Evolutionary conservation across 2,888 invertebrate genomes (phyloP).

Genomic region (Pomacea canaliculata): DNA sequence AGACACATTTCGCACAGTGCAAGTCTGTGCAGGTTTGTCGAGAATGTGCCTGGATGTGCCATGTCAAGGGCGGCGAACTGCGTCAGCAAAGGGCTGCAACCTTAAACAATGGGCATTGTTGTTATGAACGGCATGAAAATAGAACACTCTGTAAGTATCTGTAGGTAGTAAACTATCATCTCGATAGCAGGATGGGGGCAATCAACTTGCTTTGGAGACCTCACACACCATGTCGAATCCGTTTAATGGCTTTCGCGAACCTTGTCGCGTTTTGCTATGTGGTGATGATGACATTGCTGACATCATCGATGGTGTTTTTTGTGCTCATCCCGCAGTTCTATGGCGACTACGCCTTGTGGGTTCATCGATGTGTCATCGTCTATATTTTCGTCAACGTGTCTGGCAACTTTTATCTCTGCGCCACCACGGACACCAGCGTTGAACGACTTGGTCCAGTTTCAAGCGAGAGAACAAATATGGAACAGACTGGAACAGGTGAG

Average conservation of each 20-base stretch:
- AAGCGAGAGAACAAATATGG: background rate
- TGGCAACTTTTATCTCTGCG: slow-evolving; percentile 39
- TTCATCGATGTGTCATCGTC: slow-evolving; percentile 24
- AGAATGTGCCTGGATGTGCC: too few species aligned
- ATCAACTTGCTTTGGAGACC: slow-evolving; percentile 3
- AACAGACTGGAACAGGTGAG: background rate
- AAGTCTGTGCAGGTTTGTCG: too few species aligned
- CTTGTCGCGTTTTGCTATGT: slow-evolving; percentile 24
- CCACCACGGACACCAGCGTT: slow-evolving; percentile 33
- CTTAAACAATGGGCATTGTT: too few species aligned
- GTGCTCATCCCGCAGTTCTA: slow-evolving; percentile 37
- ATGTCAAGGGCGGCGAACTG: too few species aligned
- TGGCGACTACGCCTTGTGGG: slow-evolving; percentile 6
- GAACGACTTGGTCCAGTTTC: background rate
- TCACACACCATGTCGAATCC: slow-evolving; percentile 3
- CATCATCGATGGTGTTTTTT: slow-evolving; percentile 32
- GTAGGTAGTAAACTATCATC: too few species aligned
- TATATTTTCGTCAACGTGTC: slow-evolving; percentile 41
- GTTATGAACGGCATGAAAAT: too few species aligned
- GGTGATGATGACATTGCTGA: slow-evolving; percentile 33
- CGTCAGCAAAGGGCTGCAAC: too few species aligned
- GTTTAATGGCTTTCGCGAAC: slow-evolving; percentile 21
- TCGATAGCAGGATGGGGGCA: background rate
- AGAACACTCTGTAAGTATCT: too few species aligned
- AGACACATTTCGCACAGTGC: too few species aligned